Base-by-base conservation (phyloP, 2,888 invertebrate species). In the Melangyna quadrimaculata region DNA sequence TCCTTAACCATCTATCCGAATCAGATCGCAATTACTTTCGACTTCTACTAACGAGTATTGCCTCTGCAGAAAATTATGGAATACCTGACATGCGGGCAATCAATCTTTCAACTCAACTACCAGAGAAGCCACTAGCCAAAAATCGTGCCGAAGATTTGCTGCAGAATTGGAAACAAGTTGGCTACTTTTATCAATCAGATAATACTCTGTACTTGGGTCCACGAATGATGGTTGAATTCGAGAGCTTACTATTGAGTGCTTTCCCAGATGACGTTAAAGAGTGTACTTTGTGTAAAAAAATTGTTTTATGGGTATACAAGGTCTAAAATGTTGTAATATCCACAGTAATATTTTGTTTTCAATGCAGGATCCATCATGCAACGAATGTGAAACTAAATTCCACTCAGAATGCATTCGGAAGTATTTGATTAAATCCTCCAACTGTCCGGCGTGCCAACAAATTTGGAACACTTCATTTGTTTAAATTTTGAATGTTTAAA, bases 331-430 rank as follows among this genome's bases (percentile, higher is more conserved):
- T 27, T 24, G 4, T 5, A 12, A 9, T 3, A 19, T 9, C 12
- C 12, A 40, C 10, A 55, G 27, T 32, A n/a, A 17, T 5, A 40
- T 29, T 19, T 17, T 14, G 69, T 1, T 69, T 73, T 12, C 10
- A 12, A 75, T 78, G 2, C 61, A 89, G 89, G 89, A 88, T 69
- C 78, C 87, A n/a, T 87, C 88, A 14, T 90, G 90, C 53, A 81
- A 78, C 0, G 87, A 87, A 0, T 89, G 90, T 70, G 70, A 87
- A 12, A 87, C 75, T 2, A 88, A 87, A 61, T 81, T 89, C n/a
- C 90, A 90, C 59, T 87, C 88, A 3, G 88, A 88, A 14, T 90
- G 90, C 51, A 89, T 90, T 79, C 80, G 88, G 7, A 89, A 79
- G 32, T 89, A 88, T 71, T 78, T 90, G 14, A 89, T 80, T 1